Evolutionary conservation across 1,140 invertebrate genomes (phyloP).

Genomic region (Mya arenaria): DNA sequence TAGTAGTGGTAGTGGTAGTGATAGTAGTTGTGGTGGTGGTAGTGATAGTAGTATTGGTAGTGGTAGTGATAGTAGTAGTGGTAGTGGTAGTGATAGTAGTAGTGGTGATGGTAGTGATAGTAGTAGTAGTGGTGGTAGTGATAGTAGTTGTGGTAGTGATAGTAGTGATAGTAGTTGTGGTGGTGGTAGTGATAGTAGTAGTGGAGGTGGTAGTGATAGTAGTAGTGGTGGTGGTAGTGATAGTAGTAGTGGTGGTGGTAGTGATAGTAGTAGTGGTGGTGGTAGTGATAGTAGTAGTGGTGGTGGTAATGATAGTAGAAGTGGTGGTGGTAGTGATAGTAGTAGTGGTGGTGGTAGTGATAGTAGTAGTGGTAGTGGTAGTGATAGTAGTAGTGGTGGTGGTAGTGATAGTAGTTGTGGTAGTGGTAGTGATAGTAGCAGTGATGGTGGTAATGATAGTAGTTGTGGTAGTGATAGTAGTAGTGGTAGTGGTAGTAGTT

Average conservation of each 20-base stretch:
- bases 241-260: slow-evolving; percentile 18
- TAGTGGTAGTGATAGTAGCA: slow-evolving; percentile 43
- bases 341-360: slow-evolving; percentile 51
- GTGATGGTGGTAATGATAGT: slow-evolving; percentile 36
- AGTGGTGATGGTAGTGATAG: slow-evolving; percentile 29
- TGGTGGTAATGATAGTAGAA: background rate
- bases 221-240: background rate
- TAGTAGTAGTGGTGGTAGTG: slow-evolving; percentile 12
- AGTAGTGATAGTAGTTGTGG: slow-evolving; percentile 25
- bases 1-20: slow-evolving; percentile 3
- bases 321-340: slow-evolving; percentile 10
- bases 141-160: slow-evolving; percentile 26
- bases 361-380: slow-evolving; percentile 54
- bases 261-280: slow-evolving; percentile 1
- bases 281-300: background rate
- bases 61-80: slow-evolving; percentile 10
- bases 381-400: slow-evolving; percentile 51
- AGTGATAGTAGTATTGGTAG: background rate
- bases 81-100: background rate
- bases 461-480: slow-evolving; percentile 32
- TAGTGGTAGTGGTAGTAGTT: background rate
- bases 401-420: background rate
- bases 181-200: slow-evolving; percentile 14
- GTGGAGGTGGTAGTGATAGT: background rate
- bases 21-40: slow-evolving; percentile 2